These are phyloP conservation scores for Lagocephalus sceleratus DNA, from an alignment of 2,797 vertebrate genomes.

Conservation along the genomic window DNA sequence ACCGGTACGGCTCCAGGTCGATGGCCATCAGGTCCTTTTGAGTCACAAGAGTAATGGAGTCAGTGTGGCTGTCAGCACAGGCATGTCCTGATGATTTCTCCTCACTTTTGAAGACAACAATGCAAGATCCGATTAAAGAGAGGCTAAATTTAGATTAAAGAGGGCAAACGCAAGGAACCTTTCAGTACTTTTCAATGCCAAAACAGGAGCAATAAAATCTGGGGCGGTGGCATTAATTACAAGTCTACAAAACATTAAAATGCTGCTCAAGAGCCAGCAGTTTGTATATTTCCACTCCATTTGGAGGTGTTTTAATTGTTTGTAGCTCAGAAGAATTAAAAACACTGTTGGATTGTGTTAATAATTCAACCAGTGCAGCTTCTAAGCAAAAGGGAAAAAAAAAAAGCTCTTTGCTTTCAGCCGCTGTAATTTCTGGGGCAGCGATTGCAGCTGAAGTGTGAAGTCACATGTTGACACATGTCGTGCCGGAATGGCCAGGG, in stretches of 20 bases:
- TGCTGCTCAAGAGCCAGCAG: background rate
- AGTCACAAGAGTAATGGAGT: constrained; percentile 44
- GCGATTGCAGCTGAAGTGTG: constrained; percentile 63
- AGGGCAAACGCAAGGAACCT: constrained; percentile 26
- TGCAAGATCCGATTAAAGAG: constrained; percentile 36
- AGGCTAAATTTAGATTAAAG: constrained; percentile 48
- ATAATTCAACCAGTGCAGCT: constrained; percentile 55
- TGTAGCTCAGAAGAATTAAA: constrained; percentile 28
- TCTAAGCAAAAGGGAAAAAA: constrained; percentile 53
- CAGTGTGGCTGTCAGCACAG: constrained; percentile 29
- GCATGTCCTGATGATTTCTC: constrained; percentile 40
- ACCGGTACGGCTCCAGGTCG: constrained; percentile 96
- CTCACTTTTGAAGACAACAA: constrained; percentile 43
- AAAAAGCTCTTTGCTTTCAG: constrained; percentile 62
- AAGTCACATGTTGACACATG: constrained; percentile 84
- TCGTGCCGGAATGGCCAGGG: constrained; percentile 76
- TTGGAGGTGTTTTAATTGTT: constrained; percentile 27
- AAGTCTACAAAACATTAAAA: constrained; percentile 8
- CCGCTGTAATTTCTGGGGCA: constrained; percentile 63
- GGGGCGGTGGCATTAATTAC: constrained; percentile 30
- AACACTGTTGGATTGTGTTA: constrained; percentile 39
- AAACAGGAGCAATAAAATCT: constrained; percentile 44
- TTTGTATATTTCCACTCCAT: constrained; percentile 14
- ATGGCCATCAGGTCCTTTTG: constrained; percentile 94
- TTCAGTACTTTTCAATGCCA: constrained; percentile 36